These are phyloP conservation scores for Sapayoa aenigma DNA, from an alignment of 2,113 vertebrate genomes.

Conservation along the genomic window DNA sequence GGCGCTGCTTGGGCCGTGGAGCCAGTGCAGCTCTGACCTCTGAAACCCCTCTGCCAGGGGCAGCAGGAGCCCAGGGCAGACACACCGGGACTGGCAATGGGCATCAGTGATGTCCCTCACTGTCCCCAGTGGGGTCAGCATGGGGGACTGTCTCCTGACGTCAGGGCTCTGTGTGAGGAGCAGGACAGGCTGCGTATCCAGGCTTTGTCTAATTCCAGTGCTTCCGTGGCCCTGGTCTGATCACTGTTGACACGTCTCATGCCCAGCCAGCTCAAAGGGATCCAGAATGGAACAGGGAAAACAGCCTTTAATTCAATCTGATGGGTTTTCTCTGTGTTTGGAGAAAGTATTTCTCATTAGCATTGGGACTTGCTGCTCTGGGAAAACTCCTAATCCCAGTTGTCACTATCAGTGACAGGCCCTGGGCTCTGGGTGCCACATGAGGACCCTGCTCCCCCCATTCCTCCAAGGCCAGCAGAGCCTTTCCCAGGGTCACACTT, in stretches of 20 bases:
- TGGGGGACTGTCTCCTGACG: neutral
- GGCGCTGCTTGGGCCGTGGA: rapidly evolving
- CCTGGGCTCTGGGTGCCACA: neutral
- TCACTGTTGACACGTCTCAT: rapidly evolving
- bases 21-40: neutral
- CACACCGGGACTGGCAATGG: neutral
- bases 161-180: neutral
- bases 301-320: neutral
- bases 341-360: neutral
- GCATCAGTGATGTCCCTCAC: rapidly evolving
- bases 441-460: neutral
- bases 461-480: neutral
- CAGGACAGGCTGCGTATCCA: neutral
- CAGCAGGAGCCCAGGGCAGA: neutral
- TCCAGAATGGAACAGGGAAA: neutral
- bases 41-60: neutral
- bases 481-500: neutral
- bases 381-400: neutral
- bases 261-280: neutral
- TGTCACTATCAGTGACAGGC: neutral
- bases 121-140: rapidly evolving
- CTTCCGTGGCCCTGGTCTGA: neutral
- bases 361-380: neutral
- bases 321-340: neutral
- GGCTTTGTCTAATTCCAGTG: rapidly evolving